Evolutionary conservation across 92 coral and sea anemone genomes (phyloP).

Genomic region (Bergia puertoricense): DNA sequence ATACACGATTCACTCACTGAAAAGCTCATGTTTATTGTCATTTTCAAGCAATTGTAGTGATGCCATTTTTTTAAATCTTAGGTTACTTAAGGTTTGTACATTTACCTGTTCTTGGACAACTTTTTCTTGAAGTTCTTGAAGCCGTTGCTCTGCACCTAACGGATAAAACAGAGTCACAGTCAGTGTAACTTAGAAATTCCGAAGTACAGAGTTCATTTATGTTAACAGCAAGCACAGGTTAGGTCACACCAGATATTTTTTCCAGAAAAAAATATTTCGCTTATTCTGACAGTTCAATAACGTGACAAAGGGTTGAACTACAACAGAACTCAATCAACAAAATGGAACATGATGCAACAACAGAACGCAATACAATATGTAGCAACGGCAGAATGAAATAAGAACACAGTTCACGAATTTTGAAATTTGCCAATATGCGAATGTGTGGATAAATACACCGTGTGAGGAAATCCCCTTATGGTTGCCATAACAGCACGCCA

Average conservation of each 20-base stretch:
- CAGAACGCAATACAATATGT: too few relatives aligned
- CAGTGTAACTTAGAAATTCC: neutral
- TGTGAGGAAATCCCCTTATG: neutral
- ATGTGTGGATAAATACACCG: neutral
- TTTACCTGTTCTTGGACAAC: conserved; percentile 86
- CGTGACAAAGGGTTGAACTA: too few relatives aligned
- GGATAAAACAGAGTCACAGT: neutral
- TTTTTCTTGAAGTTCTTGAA: conserved; percentile 70
- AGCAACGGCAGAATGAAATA: neutral
- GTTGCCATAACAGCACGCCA: neutral
- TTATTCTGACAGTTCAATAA: too few relatives aligned
- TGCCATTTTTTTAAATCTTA: too few relatives aligned
- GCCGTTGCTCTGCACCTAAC: conserved; percentile 69
- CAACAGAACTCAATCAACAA: too few relatives aligned
- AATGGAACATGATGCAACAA: too few relatives aligned
- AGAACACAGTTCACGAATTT: neutral
- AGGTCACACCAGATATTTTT: too few relatives aligned
- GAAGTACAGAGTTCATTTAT: neutral
- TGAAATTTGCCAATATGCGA: neutral
- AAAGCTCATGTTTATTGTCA: too few relatives aligned
- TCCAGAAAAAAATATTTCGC: too few relatives aligned
- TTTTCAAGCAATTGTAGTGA: too few relatives aligned
- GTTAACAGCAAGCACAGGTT: too few relatives aligned
- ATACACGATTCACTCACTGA: too few relatives aligned
- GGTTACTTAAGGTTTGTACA: neutral